phyloP scores from a whole-genome alignment of 2,113 vertebrate species.

The Hyperoodon ampullatus region DNA sequence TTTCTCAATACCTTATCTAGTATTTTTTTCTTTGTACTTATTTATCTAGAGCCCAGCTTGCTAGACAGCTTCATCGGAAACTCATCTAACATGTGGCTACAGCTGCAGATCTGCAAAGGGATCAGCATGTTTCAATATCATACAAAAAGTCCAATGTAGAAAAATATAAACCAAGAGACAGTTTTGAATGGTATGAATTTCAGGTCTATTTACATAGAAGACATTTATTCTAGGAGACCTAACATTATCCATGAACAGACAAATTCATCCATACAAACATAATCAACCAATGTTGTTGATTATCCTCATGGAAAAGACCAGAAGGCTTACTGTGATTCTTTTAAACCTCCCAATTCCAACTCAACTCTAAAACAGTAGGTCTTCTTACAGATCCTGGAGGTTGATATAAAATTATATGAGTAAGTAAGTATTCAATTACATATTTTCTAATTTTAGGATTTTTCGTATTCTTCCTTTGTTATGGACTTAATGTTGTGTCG shows the following conservation, averaged over 20 bases:
- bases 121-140: neutral
- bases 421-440: neutral
- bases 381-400: neutral
- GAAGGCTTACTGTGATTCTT: neutral
- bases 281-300: conserved; percentile 15
- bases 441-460: neutral
- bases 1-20: neutral
- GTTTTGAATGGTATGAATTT: neutral
- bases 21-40: neutral
- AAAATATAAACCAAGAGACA: neutral
- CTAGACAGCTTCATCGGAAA: neutral
- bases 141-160: neutral
- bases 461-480: neutral
- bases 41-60: neutral
- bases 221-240: neutral
- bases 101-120: neutral
- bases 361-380: neutral
- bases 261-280: neutral
- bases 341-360: neutral
- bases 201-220: neutral
- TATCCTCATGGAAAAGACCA: neutral
- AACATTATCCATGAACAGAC: neutral
- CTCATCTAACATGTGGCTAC: neutral
- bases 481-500: neutral
- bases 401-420: neutral